phyloP scores from a whole-genome alignment of 2,797 vertebrate genomes.

The Malacoraja senta region DNA sequence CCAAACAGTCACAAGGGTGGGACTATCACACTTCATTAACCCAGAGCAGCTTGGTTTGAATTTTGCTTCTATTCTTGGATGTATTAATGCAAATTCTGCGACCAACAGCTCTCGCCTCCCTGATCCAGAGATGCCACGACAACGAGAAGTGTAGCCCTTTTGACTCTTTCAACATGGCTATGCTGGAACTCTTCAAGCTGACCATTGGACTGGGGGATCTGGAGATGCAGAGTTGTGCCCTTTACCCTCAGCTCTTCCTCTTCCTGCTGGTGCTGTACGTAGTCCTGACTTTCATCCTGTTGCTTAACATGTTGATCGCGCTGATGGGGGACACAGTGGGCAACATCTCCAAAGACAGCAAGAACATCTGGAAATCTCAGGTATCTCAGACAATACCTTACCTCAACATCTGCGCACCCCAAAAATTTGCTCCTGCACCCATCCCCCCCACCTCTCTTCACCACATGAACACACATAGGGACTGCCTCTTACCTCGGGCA shows the following conservation, averaged over 20 bases:
- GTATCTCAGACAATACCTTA: background rate
- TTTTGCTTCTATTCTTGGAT: background rate
- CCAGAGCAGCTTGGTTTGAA: background rate
- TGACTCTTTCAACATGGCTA: background rate
- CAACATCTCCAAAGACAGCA: background rate
- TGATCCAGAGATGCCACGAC: background rate
- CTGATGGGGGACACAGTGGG: slow-evolving; percentile 24
- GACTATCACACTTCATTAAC: background rate
- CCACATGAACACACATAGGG: background rate
- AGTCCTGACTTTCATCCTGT: slow-evolving; percentile 38
- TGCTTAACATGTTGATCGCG: slow-evolving; percentile 40
- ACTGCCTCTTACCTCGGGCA: too few relatives aligned
- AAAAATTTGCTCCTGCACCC: background rate
- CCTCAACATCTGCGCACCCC: background rate
- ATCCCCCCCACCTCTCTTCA: background rate
- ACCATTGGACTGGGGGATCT: slow-evolving; percentile 30
- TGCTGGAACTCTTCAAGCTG: slow-evolving; percentile 35
- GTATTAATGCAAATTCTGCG: background rate
- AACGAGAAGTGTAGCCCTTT: background rate
- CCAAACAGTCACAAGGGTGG: background rate
- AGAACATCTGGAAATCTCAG: slow-evolving; percentile 40
- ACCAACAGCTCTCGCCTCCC: slow-evolving; percentile 34
- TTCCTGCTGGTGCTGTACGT: slow-evolving; percentile 32
- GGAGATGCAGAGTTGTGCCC: background rate
- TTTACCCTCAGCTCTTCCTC: slow-evolving; percentile 18